Percentiles rank a stretch among this genome's conserved stretches.
Conservation (phyloP, 2,888 invertebrate genomes). For the Stenoptilia bipunctidactyla region DNA sequence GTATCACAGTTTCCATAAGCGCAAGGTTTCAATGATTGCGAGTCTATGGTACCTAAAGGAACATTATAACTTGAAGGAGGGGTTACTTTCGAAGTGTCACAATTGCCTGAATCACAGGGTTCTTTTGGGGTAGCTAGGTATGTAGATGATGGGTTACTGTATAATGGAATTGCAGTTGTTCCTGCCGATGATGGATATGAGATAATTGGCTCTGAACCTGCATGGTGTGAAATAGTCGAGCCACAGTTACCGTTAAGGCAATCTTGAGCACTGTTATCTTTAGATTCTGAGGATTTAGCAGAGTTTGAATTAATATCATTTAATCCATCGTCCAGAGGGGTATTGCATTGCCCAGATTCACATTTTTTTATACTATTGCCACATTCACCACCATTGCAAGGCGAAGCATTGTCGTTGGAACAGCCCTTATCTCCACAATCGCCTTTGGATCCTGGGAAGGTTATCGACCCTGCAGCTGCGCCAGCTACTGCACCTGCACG, state of each 20-base stretch:
- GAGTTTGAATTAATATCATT: constrained; percentile 20
- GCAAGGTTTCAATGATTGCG: constrained; percentile 6
- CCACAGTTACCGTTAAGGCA: constrained; percentile 18
- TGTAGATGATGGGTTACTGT: constrained; percentile 25
- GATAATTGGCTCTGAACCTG: constrained; percentile 5
- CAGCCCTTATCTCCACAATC: constrained; percentile 21
- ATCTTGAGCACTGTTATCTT: background rate
- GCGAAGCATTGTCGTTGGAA: constrained; percentile 14
- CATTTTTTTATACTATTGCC: constrained; percentile 22
- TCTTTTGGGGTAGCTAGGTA: constrained; percentile 37
- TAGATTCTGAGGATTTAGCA: constrained; percentile 11
- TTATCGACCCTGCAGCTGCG: constrained; percentile 18
- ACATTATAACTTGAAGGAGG: constrained; percentile 26
- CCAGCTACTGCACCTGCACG: constrained; percentile 16
- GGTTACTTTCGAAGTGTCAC: constrained; percentile 13
- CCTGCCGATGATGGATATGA: background rate
- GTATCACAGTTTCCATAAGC: constrained; percentile 13
- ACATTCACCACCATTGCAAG: constrained; percentile 25
- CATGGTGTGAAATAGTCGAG: constrained; percentile 11
- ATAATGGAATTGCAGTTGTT: constrained; percentile 13
- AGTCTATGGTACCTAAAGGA: constrained; percentile 13
- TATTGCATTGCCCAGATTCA: constrained; percentile 14
- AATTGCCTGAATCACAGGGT: constrained; percentile 22
- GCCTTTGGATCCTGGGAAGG: constrained; percentile 8
- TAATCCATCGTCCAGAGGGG: constrained; percentile 3